Percentiles rank a stretch among this genome's conserved stretches.
Evolutionary conservation across 2,113 vertebrate species (phyloP).

Genomic region (Ahaetulla prasina): DNA sequence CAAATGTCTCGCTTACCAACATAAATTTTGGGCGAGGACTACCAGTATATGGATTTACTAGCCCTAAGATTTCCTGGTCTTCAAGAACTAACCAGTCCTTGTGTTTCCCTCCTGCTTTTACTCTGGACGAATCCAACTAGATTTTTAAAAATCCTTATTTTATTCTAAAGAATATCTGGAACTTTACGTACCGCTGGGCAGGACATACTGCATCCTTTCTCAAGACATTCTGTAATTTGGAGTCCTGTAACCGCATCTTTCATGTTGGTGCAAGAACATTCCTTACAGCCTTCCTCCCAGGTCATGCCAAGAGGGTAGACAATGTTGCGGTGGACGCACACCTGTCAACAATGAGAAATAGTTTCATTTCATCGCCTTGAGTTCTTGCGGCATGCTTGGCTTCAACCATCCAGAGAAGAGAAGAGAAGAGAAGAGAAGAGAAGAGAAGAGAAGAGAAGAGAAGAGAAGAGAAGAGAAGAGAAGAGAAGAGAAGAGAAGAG

Average conservation of each 20-base stretch:
- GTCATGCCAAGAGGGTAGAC: constrained; percentile 75
- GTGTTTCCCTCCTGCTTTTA: background rate
- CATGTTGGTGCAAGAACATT: constrained; percentile 76
- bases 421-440: no score
- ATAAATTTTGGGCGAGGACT: no score
- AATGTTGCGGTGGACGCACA: constrained; percentile 82
- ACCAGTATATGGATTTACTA: background rate
- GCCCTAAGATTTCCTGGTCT: background rate
- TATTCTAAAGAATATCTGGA: background rate
- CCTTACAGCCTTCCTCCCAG: constrained; percentile 85
- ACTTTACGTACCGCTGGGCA: constrained; percentile 76
- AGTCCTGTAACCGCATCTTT: constrained; percentile 78
- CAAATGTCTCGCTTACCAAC: no score
- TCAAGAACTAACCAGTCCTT: background rate
- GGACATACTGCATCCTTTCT: constrained; percentile 75
- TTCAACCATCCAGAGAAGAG: background rate
- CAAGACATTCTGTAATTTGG: constrained; percentile 74
- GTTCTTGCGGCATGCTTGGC: background rate
- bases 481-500: no score
- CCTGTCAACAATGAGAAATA: constrained; percentile 63
- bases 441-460: no score
- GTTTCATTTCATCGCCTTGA: background rate
- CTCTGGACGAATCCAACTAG: background rate
- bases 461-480: no score
- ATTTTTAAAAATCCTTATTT: background rate